Evolutionary conservation across 2,113 vertebrate genomes (phyloP).

Genomic region (Catharus fuscescens): DNA sequence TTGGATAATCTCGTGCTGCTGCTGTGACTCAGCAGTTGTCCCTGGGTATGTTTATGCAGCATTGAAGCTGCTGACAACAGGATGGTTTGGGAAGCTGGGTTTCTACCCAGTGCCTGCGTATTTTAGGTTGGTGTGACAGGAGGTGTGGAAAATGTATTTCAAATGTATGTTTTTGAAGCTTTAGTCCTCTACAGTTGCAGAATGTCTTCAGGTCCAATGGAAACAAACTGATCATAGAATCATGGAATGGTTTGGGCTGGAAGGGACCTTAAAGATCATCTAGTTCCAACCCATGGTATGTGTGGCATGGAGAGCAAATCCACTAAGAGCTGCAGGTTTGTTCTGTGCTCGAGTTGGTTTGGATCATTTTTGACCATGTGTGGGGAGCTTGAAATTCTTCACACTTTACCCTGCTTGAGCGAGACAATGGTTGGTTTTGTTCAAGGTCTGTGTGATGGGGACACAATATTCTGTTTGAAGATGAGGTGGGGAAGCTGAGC

Average conservation of each 20-base stretch:
- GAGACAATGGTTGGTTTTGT: not conserved
- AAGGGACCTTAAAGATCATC: not conserved
- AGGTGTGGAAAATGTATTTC: not conserved
- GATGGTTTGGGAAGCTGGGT: not conserved
- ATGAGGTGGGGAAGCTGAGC: not conserved
- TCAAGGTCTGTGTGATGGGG: not conserved
- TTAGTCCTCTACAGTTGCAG: not conserved
- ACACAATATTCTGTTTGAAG: not conserved
- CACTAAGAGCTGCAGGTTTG: not conserved
- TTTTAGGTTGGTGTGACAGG: not conserved
- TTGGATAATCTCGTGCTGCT: not conserved
- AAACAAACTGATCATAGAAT: not conserved
- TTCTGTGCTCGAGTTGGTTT: not conserved
- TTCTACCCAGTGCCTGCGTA: not conserved
- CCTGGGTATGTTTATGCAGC: not conserved
- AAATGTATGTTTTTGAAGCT: not conserved
- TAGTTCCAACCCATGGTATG: not conserved
- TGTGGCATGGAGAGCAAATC: not conserved
- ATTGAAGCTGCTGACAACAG: not conserved
- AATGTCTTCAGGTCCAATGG: not conserved
- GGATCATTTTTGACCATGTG: not conserved
- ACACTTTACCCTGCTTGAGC: not conserved
- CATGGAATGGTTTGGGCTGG: not conserved
- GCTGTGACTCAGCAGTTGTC: slow-evolving; percentile 37
- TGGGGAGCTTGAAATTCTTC: not conserved